Base-by-base conservation (phyloP, 1,140 invertebrate species). In the Scaptodrosophila lebanonensis region DNA sequence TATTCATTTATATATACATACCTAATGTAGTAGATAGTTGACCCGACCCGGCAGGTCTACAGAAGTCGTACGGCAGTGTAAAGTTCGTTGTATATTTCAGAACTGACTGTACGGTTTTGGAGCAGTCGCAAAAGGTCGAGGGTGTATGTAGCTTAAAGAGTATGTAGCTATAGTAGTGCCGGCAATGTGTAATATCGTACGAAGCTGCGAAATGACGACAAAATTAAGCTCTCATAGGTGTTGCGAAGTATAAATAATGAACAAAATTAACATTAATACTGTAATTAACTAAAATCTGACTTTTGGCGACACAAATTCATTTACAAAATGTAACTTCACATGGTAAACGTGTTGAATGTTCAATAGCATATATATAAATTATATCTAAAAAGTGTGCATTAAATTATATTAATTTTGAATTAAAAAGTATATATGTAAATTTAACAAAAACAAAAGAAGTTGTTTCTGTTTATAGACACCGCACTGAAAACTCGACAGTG, bases 331-430 rank as follows among this genome's bases (percentile, higher is more conserved):
- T 36, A 63, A 72, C 22, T 72, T 47, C 57, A 70, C 66, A 72
- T 72, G 79, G 68, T 79, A 57, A 59, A 77, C 64, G 68, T 77
- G 73, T 77, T 77, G 63, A 77, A 77, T 77, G 73, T 77, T 77
- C 73, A 73, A 77, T 79, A 79, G 69, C 60, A 42, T 63, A 77
- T n/a, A n/a, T n/a, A n/a, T n/a, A n/a, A n/a, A n/a, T n/a, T n/a
- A n/a, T n/a, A n/a, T n/a, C n/a, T n/a, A n/a, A n/a, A n/a, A n/a
- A n/a, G n/a, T n/a, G n/a, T n/a, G n/a, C n/a, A n/a, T n/a, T n/a
- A n/a, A n/a, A n/a, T 72, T 73, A 68, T 65, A 65, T 64, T 36
- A 65, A 65, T 64, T 64, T 65, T 35, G 51, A 67, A 77, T 76
- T 76, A 76, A 45, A 71, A 47, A 48, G 25, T 47, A 51, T 33